Base-by-base conservation (phyloP, 2,888 invertebrate species). In the Notocelia uddmanniana region DNA sequence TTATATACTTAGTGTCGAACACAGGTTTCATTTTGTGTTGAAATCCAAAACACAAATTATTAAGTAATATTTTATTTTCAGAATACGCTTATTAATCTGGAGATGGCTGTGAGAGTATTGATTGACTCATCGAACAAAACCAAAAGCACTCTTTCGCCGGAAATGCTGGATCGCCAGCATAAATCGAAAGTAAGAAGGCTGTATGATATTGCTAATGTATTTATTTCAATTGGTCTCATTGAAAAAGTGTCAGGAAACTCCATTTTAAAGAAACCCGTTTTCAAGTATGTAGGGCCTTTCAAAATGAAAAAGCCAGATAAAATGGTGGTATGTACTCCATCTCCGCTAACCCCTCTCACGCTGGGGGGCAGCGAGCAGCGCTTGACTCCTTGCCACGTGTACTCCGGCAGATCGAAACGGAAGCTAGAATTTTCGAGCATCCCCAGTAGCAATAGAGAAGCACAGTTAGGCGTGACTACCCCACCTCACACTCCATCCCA, bases 141-240 rank as follows among this genome's bases (percentile, higher is more conserved):
- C 74, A 94, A 94, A 81, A 86, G 91, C 23, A 87, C 89, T 70
- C 86, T 94, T 48, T 94, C 94, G 23, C 93, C 92, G 0, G 92
- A 94, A 77, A 93, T 93, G 78, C 86, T 88, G 75, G 94, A 94
- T 76, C 93, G 94, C 23, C 94, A 94, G 79, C 94, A 94, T 87
- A 94, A 95, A 91, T 96, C 96, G 37, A 96, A 96, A 92, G 95
- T 96, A 74, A 94, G 97, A 74, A 94, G 97, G 76, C 92, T 97
- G 37, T 97, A 97, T 87, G 97, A 97, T 85, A 96, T 97, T 79
- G 96, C 97, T 73, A 97, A 97, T 88, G 96, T 97, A 76, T 94
- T 97, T 79, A 95, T 96, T 76, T 96, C 96, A 74, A 95, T 97
- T 84, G 95, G 95, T 78, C 94, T 97, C 77, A 96, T 97, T 82